Conservation (phyloP, 1,140 invertebrate genomes). For the Atta texana region DNA sequence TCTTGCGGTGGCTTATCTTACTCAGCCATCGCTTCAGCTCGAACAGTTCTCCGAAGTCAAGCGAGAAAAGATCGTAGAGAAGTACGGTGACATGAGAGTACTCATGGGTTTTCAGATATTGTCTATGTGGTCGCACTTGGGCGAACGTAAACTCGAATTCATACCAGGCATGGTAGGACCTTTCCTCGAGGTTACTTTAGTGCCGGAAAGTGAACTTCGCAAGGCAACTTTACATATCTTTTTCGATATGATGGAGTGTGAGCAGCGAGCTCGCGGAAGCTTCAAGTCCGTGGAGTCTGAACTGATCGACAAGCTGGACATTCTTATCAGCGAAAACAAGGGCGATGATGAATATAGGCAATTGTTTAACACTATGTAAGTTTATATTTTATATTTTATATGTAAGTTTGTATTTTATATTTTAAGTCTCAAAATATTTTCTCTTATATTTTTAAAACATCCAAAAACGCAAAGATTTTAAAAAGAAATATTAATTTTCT, state of each 20-base stretch:
- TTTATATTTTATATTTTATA: constrained; percentile 74
- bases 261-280: constrained; percentile 93
- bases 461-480: not conserved
- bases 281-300: constrained; percentile 96
- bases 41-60: constrained; percentile 94
- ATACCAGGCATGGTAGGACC: constrained; percentile 97
- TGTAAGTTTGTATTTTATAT: no score
- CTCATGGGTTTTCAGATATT: constrained; percentile 97
- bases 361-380: constrained; percentile 97
- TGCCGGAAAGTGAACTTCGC: constrained; percentile 94
- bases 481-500: not conserved
- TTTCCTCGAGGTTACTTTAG: constrained; percentile 96
- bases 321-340: constrained; percentile 96
- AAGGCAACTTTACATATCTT: constrained; percentile 97
- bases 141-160: constrained; percentile 94
- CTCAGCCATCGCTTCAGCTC: constrained; percentile 94
- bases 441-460: not conserved
- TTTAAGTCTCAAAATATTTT: not conserved
- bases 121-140: constrained; percentile 97
- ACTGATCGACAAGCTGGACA: constrained; percentile 97
- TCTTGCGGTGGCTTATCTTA: constrained; percentile 94
- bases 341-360: constrained; percentile 97
- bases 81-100: constrained; percentile 96
- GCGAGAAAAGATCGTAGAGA: constrained; percentile 91
- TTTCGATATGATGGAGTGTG: constrained; percentile 99